Evolutionary conservation across 1,140 invertebrate species (phyloP), one percentile per base, ranked within the genome.

Genomic region (Neomicropteryx cornuta): DNA sequence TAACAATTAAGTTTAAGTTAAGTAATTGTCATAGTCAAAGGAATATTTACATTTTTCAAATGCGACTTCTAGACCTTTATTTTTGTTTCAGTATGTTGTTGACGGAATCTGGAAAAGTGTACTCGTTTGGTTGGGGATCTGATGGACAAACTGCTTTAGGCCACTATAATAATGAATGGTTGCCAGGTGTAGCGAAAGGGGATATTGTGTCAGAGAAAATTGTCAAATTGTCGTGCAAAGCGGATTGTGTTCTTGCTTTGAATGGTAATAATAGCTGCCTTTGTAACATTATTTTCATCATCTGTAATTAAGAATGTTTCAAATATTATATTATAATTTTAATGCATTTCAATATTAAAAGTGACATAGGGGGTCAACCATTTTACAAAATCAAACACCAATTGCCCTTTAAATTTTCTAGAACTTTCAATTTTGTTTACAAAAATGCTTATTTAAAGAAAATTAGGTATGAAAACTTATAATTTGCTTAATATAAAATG

Each of bases 141-240:
- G 93, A 97, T 70, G 94, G 94, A 3, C 94, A 97, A 70, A 92
- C 89, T 1, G 93, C 92, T 29, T 62, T 82, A 6, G 86, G 83
- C 1, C 75, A 77, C 51, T 90, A 75, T 55, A 56, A 73, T 10
- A 77, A 75, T 39, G 65, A 69, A 27, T 64, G 63, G 14, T 52
- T 56, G 36, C 81, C 85, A 4, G 67, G 63, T 3, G 50, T 66
- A 40, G 76, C 92, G 1, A 68, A 67, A 46, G 94, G 93, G 6
- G 92, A 96, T 53, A 75, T 97, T 21, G 70, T 78, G 44, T 74
- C 72, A 31, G 87, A 93, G 63, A 81, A 72, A 42, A 90, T 97
- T 43, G 66, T 83, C 14, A 82, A 90, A 59, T 48, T 97, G 0
- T 72, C 86, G 1, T 84, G 79, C 34, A 66, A 75, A 29, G 86